These are phyloP conservation scores for Clunio marinus DNA, from an alignment of 2,888 invertebrate genomes.

Conservation along the genomic window DNA sequence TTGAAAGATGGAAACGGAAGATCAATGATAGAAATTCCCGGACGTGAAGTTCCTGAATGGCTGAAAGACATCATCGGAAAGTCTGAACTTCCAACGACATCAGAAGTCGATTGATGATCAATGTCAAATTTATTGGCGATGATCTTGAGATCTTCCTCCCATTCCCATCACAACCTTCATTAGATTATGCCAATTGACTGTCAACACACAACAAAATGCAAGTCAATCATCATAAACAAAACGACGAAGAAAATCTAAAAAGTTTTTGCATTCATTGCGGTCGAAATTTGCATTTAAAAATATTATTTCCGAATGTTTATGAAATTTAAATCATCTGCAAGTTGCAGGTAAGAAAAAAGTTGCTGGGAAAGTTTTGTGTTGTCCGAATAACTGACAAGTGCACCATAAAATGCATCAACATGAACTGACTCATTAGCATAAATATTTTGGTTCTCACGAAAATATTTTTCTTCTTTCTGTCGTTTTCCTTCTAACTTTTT, in stretches of 20 bases:
- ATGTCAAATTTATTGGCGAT: not conserved
- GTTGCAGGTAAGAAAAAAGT: slow-evolving; percentile 3
- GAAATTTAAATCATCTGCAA: not conserved
- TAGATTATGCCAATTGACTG: not conserved
- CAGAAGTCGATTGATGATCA: not conserved
- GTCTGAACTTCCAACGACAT: slow-evolving; percentile 24
- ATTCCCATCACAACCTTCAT: not conserved
- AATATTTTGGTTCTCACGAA: slow-evolving; percentile 20
- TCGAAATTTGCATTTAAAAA: not conserved
- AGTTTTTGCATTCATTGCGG: not conserved
- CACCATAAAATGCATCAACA: slow-evolving; percentile 30
- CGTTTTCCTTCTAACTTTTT: not conserved
- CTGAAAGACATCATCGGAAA: not conserved
- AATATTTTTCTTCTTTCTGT: not conserved
- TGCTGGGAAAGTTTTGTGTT: slow-evolving; percentile 7
- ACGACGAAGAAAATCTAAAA: too few relatives aligned
- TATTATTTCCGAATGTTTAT: not conserved
- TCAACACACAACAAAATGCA: too few relatives aligned
- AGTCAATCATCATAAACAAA: not conserved
- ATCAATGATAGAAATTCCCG: slow-evolving; percentile 2
- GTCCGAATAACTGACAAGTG: slow-evolving; percentile 8
- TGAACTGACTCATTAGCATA: slow-evolving; percentile 27
- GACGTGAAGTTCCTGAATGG: slow-evolving; percentile 25
- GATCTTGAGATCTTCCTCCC: not conserved
- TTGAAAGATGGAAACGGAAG: not conserved